These are phyloP conservation scores for Clarias platycephalus DNA, from an alignment of 2,797 vertebrate species.

Conservation along the genomic window DNA sequence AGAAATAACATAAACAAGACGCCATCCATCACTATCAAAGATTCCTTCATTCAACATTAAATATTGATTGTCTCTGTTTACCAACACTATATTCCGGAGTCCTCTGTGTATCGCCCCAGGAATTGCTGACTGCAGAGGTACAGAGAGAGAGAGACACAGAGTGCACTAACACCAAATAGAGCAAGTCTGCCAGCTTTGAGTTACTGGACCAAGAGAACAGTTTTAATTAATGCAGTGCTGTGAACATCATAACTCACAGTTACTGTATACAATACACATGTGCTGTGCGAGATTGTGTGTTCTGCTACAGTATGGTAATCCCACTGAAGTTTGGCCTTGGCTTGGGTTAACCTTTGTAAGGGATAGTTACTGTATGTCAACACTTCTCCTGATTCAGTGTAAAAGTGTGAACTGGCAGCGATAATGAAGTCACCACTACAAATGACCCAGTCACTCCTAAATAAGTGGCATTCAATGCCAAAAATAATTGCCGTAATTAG, in stretches of 20 bases:
- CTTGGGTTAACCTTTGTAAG: not conserved
- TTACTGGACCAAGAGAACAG: no score
- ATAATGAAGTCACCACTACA: slow-evolving; percentile 78
- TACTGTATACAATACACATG: not conserved
- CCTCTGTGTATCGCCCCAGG: slow-evolving; percentile 70
- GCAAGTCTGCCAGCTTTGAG: not conserved
- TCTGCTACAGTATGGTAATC: not conserved
- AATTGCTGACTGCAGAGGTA: slow-evolving; percentile 73
- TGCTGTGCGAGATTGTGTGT: not conserved
- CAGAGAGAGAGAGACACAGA: not conserved
- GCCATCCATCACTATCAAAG: not conserved
- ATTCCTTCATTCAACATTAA: slow-evolving; percentile 58
- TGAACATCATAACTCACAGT: not conserved
- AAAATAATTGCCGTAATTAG: slow-evolving; percentile 95
- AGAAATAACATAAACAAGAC: not conserved
- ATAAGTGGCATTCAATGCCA: slow-evolving; percentile 80
- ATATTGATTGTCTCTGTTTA: slow-evolving; percentile 76
- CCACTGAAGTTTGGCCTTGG: not conserved
- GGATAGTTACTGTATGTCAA: not conserved
- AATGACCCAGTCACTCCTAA: slow-evolving; percentile 78
- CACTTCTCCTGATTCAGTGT: not conserved
- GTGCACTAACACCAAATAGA: not conserved
- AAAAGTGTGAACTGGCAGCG: slow-evolving; percentile 60
- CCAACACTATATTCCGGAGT: slow-evolving; percentile 68
- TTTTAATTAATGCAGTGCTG: not conserved